phyloP scores from a whole-genome alignment of 2,888 invertebrate species.

The Unio pictorum region DNA sequence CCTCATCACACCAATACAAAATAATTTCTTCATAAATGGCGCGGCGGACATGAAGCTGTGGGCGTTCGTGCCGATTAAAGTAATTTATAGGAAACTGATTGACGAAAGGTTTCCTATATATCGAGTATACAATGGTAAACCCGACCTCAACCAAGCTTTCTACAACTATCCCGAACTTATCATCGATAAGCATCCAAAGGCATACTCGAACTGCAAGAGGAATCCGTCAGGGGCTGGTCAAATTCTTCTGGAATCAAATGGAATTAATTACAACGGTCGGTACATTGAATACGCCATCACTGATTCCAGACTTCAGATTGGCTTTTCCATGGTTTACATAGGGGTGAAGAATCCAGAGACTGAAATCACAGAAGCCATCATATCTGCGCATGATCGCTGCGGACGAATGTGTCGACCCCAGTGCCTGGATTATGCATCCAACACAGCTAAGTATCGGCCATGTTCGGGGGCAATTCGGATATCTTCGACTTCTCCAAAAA shows the following conservation, averaged over 20 bases:
- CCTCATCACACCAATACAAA: constrained; percentile 23
- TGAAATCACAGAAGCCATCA: constrained; percentile 23
- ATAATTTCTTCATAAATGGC: constrained; percentile 46
- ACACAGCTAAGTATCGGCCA: constrained; percentile 21
- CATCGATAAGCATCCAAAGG: too few species aligned
- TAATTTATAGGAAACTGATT: constrained; percentile 27
- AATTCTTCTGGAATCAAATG: constrained; percentile 45
- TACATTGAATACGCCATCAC: constrained; percentile 54
- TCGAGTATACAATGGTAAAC: neutral
- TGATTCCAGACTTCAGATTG: constrained; percentile 40
- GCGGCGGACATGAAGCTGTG: constrained; percentile 41
- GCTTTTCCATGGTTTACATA: constrained; percentile 46
- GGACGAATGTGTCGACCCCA: constrained; percentile 50
- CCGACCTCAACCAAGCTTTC: too few species aligned
- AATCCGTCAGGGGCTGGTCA: constrained; percentile 15
- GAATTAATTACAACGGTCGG: constrained; percentile 50
- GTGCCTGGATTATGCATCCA: constrained; percentile 32
- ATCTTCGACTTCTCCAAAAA: constrained; percentile 24
- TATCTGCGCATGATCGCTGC: constrained; percentile 51
- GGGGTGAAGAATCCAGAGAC: constrained; percentile 30
- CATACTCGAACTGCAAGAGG: too few species aligned
- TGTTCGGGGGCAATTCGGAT: constrained; percentile 49
- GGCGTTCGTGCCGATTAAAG: constrained; percentile 48
- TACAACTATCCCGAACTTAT: too few species aligned
- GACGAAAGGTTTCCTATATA: neutral